Percentiles rank a stretch among this genome's conserved stretches.
These are phyloP conservation scores for Scaptomyza pallida DNA, from an alignment of 1,140 invertebrate species.

Conservation along the genomic window DNA sequence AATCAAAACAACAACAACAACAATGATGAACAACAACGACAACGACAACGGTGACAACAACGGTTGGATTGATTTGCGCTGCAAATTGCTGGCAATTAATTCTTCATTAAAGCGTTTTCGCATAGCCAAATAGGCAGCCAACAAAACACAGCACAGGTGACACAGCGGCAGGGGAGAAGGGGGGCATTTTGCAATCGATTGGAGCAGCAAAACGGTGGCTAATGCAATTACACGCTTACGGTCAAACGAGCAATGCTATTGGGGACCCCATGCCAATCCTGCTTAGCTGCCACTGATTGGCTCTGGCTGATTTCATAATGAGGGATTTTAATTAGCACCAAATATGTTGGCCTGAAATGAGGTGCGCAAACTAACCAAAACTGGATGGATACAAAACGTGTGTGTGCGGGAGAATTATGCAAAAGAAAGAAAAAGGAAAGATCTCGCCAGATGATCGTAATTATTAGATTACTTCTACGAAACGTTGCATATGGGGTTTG, in stretches of 20 bases:
- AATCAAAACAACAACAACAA: neutral
- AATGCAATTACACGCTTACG: constrained; percentile 83
- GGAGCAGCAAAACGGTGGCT: constrained; percentile 43
- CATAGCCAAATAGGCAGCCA: constrained; percentile 67
- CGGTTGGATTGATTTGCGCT: constrained; percentile 77
- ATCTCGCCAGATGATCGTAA: constrained; percentile 4
- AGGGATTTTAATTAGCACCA: constrained; percentile 81
- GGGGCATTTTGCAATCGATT: constrained; percentile 55
- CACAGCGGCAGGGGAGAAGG: neutral
- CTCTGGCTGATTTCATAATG: constrained; percentile 71
- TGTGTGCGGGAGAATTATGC: neutral
- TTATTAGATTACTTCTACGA: constrained; percentile 3
- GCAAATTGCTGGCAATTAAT: constrained; percentile 82
- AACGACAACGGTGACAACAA: constrained; percentile 61
- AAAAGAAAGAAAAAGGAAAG: neutral
- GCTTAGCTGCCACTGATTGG: constrained; percentile 39
- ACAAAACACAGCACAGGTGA: constrained; percentile 9
- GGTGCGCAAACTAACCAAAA: constrained; percentile 14
- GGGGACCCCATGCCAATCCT: constrained; percentile 31
- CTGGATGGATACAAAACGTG: neutral
- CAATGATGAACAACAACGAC: constrained; percentile 52
- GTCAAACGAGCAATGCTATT: constrained; percentile 66
- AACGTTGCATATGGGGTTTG: neutral
- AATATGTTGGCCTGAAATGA: constrained; percentile 52
- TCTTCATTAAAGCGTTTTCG: constrained; percentile 83